Conservation (phyloP, 2,888 invertebrate genomes). For the Rapana venosa region DNA sequence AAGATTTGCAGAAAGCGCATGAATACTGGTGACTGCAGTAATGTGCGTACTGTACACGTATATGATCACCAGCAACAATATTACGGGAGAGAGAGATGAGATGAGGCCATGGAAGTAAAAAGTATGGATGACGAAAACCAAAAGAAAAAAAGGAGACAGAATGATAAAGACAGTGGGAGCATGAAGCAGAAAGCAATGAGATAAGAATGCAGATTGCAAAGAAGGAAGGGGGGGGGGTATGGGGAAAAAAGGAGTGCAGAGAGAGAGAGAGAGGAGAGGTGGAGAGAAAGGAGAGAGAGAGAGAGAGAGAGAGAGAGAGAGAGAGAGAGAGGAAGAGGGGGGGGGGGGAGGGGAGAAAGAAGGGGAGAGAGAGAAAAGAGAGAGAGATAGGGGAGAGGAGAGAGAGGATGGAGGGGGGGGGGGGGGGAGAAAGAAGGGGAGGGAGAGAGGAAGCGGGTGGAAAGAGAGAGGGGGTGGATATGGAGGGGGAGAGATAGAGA, state of each 20-base stretch:
- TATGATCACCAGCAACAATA: no score
- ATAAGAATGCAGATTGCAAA: background rate
- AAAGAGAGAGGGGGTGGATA: background rate
- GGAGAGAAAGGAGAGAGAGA: no score
- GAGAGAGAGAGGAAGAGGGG: background rate
- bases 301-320: background rate
- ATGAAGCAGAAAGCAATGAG: no score
- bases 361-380: background rate
- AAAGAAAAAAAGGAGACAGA: background rate
- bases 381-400: background rate
- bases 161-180: background rate
- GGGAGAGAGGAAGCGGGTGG: background rate
- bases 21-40: no score
- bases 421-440: background rate
- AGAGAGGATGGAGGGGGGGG: background rate
- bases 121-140: no score
- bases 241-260: no score
- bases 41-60: no score
- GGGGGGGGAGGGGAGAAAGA: background rate
- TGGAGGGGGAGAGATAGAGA: background rate
- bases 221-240: background rate
- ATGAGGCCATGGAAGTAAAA: no score
- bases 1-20: no score
- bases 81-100: no score
- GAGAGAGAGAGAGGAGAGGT: no score